These are phyloP conservation scores for Druon quercuslanigerum DNA, from an alignment of 1,140 invertebrate genomes.

Conservation along the genomic window DNA sequence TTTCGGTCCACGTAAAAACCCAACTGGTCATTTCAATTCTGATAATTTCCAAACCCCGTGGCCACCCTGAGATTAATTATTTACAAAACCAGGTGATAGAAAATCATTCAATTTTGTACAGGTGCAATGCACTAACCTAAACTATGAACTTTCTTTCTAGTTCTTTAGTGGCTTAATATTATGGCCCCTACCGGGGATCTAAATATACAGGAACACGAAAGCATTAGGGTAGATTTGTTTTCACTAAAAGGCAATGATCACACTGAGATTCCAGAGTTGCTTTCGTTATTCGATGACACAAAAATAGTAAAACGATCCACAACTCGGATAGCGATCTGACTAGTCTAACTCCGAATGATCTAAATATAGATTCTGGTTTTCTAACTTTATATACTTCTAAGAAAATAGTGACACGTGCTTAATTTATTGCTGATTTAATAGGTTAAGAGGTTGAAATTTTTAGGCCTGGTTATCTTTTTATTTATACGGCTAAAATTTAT, in stretches of 20 bases:
- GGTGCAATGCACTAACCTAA: background rate
- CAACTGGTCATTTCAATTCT: too few relatives aligned
- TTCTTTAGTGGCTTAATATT: background rate
- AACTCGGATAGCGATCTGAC: background rate
- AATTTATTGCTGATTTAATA: too few relatives aligned
- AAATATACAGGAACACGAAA: background rate
- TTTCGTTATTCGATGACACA: background rate
- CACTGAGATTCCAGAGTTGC: background rate
- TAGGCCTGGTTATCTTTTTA: too few relatives aligned
- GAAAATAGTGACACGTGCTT: too few relatives aligned
- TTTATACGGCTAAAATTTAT: too few relatives aligned
- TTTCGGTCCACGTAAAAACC: too few relatives aligned
- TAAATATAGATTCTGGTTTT: conserved; percentile 8
- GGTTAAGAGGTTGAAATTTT: too few relatives aligned
- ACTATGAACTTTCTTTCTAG: background rate
- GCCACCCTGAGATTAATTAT: background rate
- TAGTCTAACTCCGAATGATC: conserved; percentile 2
- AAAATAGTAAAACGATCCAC: conserved; percentile 13
- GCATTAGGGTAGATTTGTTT: background rate
- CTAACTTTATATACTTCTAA: background rate
- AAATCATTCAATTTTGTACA: background rate
- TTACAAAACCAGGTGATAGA: background rate
- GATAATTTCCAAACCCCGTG: too few relatives aligned
- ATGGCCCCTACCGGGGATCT: background rate
- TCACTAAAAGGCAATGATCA: background rate